These are phyloP conservation scores for Ypsolopha scabrella DNA, from an alignment of 2,888 invertebrate species.

Conservation along the genomic window DNA sequence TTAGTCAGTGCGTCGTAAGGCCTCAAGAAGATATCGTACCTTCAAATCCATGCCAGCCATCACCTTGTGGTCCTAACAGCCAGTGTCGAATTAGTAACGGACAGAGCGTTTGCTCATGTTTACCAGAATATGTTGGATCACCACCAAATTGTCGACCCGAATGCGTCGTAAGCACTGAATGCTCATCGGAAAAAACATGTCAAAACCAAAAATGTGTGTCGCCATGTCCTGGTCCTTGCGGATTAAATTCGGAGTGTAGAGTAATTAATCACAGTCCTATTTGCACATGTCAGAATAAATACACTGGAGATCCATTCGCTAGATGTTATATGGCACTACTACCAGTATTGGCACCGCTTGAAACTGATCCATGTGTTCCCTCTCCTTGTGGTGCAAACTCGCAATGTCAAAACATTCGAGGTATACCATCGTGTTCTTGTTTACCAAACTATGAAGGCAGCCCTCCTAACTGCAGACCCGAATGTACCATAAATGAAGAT, in stretches of 20 bases:
- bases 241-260: constrained; percentile 76
- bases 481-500: constrained; percentile 76
- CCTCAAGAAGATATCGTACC: constrained; percentile 33
- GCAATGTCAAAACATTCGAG: constrained; percentile 67
- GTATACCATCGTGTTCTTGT: constrained; percentile 73
- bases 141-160: constrained; percentile 81
- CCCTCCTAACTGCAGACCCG: constrained; percentile 77
- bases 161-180: constrained; percentile 78
- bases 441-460: constrained; percentile 72
- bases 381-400: constrained; percentile 77
- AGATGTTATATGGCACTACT: constrained; percentile 68
- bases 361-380: constrained; percentile 74
- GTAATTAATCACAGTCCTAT: constrained; percentile 80
- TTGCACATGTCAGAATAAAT: constrained; percentile 73
- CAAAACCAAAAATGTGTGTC: constrained; percentile 77
- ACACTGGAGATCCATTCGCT: constrained; percentile 75
- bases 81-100: constrained; percentile 69
- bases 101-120: constrained; percentile 78
- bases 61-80: constrained; percentile 75
- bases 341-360: constrained; percentile 30
- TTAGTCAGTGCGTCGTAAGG: constrained; percentile 59
- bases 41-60: constrained; percentile 67
- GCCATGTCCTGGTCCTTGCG: constrained; percentile 80
- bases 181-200: constrained; percentile 73
- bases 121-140: constrained; percentile 74